Evolutionary conservation across 2,113 vertebrate genomes (phyloP), one percentile per base, ranked within the genome.

Genomic region (Lutjanus erythropterus): DNA sequence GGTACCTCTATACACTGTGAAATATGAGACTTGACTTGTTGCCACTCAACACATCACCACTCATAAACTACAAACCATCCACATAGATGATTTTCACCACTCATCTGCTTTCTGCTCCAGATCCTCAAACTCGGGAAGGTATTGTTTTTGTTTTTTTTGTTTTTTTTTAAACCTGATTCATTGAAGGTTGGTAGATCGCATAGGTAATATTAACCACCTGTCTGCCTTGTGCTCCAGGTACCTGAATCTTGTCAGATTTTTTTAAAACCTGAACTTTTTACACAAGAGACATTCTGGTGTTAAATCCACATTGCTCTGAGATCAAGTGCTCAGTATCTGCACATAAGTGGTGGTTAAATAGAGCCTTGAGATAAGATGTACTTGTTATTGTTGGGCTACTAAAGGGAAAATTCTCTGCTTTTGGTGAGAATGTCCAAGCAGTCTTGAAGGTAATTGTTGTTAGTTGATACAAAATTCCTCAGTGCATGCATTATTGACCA

Each of bases 1-100:
- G 94, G 94, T 95, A 95, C 82, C 83, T 37, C 21, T 73, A 64
- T 81, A 60, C 67, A 84, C 78, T 85, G 67, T 83, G 46, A 75
- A 72, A 85, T 65, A 76, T 75, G 29, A 80, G 25, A 56, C 72
- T 59, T 59, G n/a, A 82, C 71, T 70, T 88, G 52, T 66, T 74
- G 23, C 65, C 46, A 37, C 53, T 56, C 42, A 56, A n/a, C 58
- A 70, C 80, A 61, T 74, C 68, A 81, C 73, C 72, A 80, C 50
- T 76, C 49, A 72, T 82, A n/a, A 70, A 35, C 71, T 65, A 53
- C 35, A 76, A 73, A 55, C 37, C 70, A 86, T 81, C 65, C 60
- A 73, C 67, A 49, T 70, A 75, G 53, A 69, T 47, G 11, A 74
- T 50, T 75, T 72, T 37, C 37, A 59, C 31, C 47, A 70, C 47